Percentiles rank a stretch among this genome's conserved stretches.
Evolutionary conservation across 2,113 vertebrate genomes (phyloP).

Genomic region (Chaetorhynchus papuensis): DNA sequence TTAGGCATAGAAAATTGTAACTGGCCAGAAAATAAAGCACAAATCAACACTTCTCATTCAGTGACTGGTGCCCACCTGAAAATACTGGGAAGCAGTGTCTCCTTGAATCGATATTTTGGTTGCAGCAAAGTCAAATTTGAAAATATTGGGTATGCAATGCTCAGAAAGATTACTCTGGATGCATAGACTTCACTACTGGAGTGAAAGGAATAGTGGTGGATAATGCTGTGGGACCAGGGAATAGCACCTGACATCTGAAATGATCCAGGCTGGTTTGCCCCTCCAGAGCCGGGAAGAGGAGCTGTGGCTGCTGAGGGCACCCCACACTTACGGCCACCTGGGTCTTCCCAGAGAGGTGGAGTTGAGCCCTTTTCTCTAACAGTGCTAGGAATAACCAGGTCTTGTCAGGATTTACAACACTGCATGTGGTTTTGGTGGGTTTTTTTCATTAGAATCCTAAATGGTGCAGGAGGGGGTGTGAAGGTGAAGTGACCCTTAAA

Average conservation of each 20-base stretch:
- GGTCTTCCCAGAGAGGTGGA: not conserved
- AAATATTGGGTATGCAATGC: not conserved
- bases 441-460: not conserved
- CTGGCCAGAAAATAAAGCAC: not conserved
- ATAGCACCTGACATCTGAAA: not conserved
- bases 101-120: not conserved
- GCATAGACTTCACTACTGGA: not conserved
- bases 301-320: not conserved
- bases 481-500: not conserved
- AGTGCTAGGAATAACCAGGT: not conserved
- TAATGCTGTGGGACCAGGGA: not conserved
- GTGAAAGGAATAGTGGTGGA: not conserved
- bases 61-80: not conserved
- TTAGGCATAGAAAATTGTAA: not conserved
- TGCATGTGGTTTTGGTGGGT: not conserved
- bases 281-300: not conserved
- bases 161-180: not conserved
- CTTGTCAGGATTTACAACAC: not conserved
- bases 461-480: not conserved
- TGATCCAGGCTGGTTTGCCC: rapidly evolving
- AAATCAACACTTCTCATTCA: not conserved
- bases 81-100: not conserved
- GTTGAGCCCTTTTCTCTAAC: not conserved
- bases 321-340: rapidly evolving
- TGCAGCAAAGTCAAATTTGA: not conserved